phyloP scores from a whole-genome alignment of 2,888 invertebrate genomes.

The Deilephila elpenor region DNA sequence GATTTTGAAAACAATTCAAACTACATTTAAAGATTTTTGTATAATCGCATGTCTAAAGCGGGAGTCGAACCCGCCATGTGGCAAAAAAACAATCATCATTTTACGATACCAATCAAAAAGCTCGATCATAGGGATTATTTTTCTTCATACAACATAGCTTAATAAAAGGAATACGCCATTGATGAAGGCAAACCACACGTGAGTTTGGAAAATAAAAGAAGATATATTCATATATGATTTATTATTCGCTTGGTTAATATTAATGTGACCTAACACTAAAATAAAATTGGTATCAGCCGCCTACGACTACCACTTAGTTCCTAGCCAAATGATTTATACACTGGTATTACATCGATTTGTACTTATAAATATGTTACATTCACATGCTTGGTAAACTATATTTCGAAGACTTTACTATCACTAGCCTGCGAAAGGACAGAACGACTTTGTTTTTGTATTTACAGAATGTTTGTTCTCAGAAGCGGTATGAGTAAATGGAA shows the following conservation, averaged over 20 bases:
- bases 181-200: neutral
- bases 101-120: no score
- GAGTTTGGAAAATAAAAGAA: constrained; percentile 14
- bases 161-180: no score
- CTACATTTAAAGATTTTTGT: no score
- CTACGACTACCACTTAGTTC: constrained; percentile 54
- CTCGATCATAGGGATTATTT: no score
- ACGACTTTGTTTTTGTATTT: neutral
- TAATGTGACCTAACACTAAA: constrained; percentile 68
- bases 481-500: neutral
- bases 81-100: no score
- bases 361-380: constrained; percentile 56
- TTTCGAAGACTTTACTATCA: constrained; percentile 12
- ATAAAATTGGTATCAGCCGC: constrained; percentile 79
- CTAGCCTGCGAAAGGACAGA: neutral
- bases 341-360: constrained; percentile 69
- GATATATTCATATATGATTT: constrained; percentile 41
- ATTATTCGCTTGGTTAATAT: constrained; percentile 55
- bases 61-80: no score
- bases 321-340: constrained; percentile 60
- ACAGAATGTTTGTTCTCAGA: constrained; percentile 6
- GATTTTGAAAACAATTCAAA: no score
- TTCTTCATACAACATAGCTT: no score
- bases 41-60: no score
- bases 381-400: constrained; percentile 19